phyloP scores from a whole-genome alignment of 2,113 vertebrate genomes.

The Irena cyanogastra region DNA sequence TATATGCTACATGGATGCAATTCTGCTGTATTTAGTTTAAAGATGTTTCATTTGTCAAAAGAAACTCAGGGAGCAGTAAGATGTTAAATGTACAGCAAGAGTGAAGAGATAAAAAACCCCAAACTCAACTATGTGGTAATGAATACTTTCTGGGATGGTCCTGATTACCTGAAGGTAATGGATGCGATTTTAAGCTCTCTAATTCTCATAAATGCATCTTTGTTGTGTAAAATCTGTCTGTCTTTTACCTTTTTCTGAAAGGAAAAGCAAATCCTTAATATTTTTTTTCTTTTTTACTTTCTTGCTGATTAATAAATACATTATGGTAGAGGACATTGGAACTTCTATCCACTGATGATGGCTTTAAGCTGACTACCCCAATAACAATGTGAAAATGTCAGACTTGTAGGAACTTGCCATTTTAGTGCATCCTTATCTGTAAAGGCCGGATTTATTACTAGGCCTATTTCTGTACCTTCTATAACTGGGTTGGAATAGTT shows the following conservation, averaged over 20 bases:
- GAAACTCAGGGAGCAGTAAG: background rate
- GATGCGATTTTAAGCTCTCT: background rate
- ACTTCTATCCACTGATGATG: background rate
- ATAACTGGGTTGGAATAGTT: background rate
- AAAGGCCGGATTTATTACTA: background rate
- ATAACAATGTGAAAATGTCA: background rate
- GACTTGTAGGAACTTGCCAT: background rate
- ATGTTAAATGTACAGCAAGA: background rate
- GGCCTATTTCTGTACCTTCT: background rate
- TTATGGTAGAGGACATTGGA: background rate
- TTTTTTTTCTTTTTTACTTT: too few relatives aligned
- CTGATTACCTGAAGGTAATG: background rate
- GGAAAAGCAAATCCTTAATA: background rate
- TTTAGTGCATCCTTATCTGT: background rate
- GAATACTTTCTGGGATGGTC: background rate
- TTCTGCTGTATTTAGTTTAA: background rate
- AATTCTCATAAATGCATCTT: background rate
- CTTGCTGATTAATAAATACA: background rate
- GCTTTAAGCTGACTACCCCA: background rate
- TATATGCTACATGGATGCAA: rapidly evolving
- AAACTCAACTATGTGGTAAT: background rate
- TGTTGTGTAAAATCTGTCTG: background rate
- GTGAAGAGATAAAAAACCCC: background rate
- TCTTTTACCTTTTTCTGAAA: background rate
- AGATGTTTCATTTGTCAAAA: background rate